phyloP scores from a whole-genome alignment of 2,797 vertebrate species.

The Phrynocephalus guinanensis region DNA sequence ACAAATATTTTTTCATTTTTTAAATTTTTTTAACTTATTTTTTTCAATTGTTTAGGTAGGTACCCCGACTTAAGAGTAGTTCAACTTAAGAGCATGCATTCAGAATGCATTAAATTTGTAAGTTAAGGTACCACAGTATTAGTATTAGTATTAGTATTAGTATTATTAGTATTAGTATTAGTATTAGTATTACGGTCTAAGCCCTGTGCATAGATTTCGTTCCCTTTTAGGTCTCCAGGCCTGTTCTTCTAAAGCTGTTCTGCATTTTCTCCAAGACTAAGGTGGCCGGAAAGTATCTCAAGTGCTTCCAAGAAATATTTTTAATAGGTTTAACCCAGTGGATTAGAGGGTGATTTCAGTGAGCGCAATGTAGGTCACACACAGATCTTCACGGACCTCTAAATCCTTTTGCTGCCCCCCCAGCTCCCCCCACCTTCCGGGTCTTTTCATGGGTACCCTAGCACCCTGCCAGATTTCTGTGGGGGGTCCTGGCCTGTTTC shows the following conservation, averaged over 20 bases:
- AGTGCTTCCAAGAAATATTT: background rate
- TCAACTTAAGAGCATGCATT: no score
- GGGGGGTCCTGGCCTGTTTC: background rate
- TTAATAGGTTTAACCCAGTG: slow-evolving; percentile 7
- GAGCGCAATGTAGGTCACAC: background rate
- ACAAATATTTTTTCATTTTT: no score
- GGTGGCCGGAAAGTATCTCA: background rate
- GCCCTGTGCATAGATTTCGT: background rate
- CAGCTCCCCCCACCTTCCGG: background rate
- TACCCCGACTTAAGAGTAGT: no score
- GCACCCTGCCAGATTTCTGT: background rate
- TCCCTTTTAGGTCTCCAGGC: no score
- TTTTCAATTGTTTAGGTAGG: no score
- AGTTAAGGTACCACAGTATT: no score
- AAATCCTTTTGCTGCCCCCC: background rate
- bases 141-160: no score
- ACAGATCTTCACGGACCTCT: background rate
- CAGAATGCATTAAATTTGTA: no score
- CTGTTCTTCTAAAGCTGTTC: background rate
- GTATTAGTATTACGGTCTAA: no score
- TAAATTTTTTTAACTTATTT: no score
- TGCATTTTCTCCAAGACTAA: background rate
- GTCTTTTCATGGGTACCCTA: background rate
- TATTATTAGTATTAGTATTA: no score
- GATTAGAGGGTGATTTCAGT: background rate